Percentiles rank a stretch among this genome's conserved stretches.
Conservation (phyloP, 2,797 vertebrate genomes). For the Acanthis flammea region DNA sequence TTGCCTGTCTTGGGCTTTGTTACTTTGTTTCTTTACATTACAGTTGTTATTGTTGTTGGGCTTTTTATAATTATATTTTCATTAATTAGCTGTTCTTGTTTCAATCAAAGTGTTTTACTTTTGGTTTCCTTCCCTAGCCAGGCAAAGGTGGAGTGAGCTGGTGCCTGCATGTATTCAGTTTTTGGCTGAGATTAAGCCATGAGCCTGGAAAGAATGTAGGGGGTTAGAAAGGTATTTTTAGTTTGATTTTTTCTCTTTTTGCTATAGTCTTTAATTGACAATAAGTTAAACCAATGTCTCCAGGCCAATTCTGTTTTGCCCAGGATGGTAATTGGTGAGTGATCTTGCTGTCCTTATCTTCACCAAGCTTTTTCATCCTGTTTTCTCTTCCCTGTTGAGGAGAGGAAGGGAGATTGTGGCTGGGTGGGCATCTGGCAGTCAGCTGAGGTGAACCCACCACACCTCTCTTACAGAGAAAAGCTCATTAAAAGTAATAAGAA, state of each 20-base stretch:
- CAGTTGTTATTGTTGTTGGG: background rate
- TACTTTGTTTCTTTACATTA: background rate
- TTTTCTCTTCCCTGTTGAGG: background rate
- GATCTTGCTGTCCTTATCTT: background rate
- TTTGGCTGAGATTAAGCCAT: background rate
- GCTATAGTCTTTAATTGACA: background rate
- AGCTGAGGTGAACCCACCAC: background rate
- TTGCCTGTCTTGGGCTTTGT: background rate
- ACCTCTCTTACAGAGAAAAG: background rate
- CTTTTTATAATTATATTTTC: background rate
- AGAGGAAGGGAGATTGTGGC: background rate
- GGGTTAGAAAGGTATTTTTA: background rate
- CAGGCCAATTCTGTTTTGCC: background rate
- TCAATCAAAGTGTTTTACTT: background rate
- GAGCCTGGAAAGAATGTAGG: background rate
- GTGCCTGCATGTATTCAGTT: fast-evolving
- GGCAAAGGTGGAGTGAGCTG: background rate
- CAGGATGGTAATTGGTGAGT: background rate
- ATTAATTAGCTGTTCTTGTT: background rate
- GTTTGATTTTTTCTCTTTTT: background rate
- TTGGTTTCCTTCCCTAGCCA: background rate
- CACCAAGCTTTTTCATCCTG: background rate
- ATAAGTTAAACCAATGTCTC: background rate
- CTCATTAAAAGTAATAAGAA: background rate
- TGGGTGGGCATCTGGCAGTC: background rate